phyloP scores from a whole-genome alignment of 2,113 vertebrate species.

The Ailuropoda melanoleuca region DNA sequence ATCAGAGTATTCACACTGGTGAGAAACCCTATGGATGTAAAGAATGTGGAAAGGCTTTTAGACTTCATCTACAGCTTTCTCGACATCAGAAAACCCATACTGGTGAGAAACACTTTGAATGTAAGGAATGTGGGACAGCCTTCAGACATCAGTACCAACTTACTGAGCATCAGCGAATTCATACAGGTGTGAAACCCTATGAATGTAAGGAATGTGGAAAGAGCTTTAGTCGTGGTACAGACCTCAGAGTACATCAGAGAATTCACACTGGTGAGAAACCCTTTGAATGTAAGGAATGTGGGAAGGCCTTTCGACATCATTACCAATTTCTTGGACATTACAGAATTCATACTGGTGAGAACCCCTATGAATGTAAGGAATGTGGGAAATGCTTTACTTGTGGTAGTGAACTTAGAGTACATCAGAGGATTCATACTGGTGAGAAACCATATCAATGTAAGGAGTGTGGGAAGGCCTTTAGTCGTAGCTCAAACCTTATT shows the following conservation, averaged over 20 bases:
- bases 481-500: background rate
- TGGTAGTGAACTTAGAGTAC: background rate
- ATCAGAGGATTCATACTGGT: background rate
- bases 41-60: conserved; percentile 34
- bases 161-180: background rate
- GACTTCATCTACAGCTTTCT: background rate
- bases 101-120: background rate
- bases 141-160: background rate
- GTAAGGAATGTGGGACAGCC: background rate
- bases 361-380: conserved; percentile 35
- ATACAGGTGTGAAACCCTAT: background rate
- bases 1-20: conserved; percentile 61
- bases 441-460: background rate
- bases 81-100: background rate
- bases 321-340: background rate
- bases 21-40: conserved; percentile 43
- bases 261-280: background rate
- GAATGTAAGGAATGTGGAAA: background rate
- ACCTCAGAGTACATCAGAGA: background rate
- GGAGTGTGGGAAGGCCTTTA: background rate
- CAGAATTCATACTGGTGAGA: conserved; percentile 62
- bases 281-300: background rate
- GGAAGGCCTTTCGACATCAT: background rate
- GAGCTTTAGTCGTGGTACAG: background rate
- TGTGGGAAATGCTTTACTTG: background rate